Percentiles rank a stretch among this genome's conserved stretches.
Evolutionary conservation across 1,140 invertebrate species (phyloP).

Genomic region (Andrena cerasifolii): DNA sequence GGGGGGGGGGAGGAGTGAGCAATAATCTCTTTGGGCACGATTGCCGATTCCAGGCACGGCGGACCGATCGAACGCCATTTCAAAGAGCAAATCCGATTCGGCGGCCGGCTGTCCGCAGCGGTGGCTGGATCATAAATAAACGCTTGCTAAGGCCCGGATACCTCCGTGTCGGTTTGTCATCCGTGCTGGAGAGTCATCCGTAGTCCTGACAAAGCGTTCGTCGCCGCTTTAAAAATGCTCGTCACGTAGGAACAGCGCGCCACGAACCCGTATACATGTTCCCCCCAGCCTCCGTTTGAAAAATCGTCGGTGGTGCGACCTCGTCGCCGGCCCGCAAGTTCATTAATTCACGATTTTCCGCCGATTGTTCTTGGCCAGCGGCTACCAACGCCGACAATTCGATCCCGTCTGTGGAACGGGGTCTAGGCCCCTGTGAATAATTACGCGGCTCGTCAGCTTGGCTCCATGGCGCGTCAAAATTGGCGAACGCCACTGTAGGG

Average conservation of each 20-base stretch:
- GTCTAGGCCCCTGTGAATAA: not conserved
- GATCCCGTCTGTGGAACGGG: not conserved
- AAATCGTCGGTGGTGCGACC: conserved; percentile 40
- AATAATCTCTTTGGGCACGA: conserved; percentile 48
- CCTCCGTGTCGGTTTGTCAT: conserved; percentile 62
- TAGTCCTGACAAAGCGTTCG: conserved; percentile 60
- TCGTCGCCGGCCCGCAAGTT: conserved; percentile 15
- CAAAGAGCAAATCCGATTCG: conserved; percentile 56
- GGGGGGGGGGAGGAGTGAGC: not conserved
- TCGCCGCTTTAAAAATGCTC: conserved; percentile 54
- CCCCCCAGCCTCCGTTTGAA: conserved; percentile 13
- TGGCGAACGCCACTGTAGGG: not conserved
- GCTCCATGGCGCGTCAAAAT: not conserved
- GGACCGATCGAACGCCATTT: conserved; percentile 57
- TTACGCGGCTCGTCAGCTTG: conserved; percentile 1
- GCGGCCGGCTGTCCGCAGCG: conserved; percentile 39
- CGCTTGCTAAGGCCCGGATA: conserved; percentile 64
- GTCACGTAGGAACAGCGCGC: conserved; percentile 36
- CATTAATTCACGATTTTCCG: conserved; percentile 50
- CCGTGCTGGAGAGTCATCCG: not conserved
- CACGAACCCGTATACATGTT: conserved; percentile 14
- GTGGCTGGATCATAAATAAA: conserved; percentile 66
- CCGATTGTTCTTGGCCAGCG: conserved; percentile 13
- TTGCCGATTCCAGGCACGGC: conserved; percentile 58
- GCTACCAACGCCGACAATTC: not conserved